Evolutionary conservation across 2,113 vertebrate species (phyloP).

Genomic region (Rissa tridactyla): DNA sequence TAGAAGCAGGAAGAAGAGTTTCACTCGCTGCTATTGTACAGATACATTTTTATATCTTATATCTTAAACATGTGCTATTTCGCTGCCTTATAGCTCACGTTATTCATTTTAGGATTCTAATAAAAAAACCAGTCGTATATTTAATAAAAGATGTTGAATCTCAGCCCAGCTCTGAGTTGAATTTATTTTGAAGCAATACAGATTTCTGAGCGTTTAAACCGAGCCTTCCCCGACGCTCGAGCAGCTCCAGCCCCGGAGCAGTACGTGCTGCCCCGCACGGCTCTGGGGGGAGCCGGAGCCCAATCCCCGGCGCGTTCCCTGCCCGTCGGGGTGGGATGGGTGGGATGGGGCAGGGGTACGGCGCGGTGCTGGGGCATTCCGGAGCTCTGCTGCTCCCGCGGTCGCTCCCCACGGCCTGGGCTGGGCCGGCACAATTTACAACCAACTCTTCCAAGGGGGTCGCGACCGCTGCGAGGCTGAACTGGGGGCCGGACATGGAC

Average conservation of each 20-base stretch:
- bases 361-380: rapidly evolving
- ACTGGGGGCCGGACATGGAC: neutral
- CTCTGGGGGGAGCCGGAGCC: rapidly evolving
- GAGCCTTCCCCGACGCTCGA: neutral
- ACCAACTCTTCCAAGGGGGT: neutral
- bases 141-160: neutral
- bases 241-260: neutral
- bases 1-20: neutral
- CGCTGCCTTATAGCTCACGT: neutral
- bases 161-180: neutral
- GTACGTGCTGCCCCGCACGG: neutral
- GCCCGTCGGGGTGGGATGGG: neutral
- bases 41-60: neutral
- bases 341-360: rapidly evolving
- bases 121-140: too few relatives aligned
- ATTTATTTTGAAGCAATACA: neutral
- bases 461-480: neutral
- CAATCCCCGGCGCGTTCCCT: neutral
- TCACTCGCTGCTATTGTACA: neutral
- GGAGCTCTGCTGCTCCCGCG: neutral
- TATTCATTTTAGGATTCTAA: neutral
- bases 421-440: neutral
- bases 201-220: neutral
- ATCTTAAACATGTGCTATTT: too few relatives aligned
- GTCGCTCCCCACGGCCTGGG: neutral